A percentile compares a stretch with the other conserved stretches of the same genome.
Evolutionary conservation across 37 sponge, comb jelly and placozoan species (phyloP).

Genomic region (Theonella swinhoei): DNA sequence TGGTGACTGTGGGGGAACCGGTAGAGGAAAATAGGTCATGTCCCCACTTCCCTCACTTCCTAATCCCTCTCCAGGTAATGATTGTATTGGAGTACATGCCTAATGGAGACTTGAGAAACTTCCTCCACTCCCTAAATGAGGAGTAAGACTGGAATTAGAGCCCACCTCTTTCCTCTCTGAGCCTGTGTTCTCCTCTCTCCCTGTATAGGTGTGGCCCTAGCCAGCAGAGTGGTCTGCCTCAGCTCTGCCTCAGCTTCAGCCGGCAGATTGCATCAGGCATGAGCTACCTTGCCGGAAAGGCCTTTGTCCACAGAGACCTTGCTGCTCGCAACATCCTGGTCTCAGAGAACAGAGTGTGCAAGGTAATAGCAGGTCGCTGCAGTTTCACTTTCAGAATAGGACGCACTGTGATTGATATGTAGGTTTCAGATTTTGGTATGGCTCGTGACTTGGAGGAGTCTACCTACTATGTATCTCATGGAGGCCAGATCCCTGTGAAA

Average conservation of each 20-base stretch:
- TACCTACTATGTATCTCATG: slow-evolving; percentile 24
- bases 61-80: slow-evolving; percentile 74
- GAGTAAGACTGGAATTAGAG: slow-evolving; percentile 11
- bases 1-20: slow-evolving; percentile 65
- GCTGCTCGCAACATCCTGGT: slow-evolving; percentile 7
- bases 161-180: neutral
- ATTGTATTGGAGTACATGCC: slow-evolving; percentile 71
- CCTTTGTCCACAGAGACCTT: slow-evolving; percentile 3
- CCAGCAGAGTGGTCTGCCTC: neutral
- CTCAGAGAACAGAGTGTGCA: neutral
- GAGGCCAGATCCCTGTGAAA: slow-evolving; percentile 57
- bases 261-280: slow-evolving; percentile 1
- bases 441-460: slow-evolving; percentile 42
- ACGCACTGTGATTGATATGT: neutral
- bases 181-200: neutral
- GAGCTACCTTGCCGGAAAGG: slow-evolving; percentile 2
- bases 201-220: neutral
- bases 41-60: no score
- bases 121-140: slow-evolving; percentile 14
- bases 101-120: slow-evolving; percentile 61
- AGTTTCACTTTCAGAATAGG: neutral
- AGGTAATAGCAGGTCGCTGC: no score
- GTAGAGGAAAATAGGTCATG: slow-evolving; percentile 4
- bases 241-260: neutral
- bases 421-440: slow-evolving; percentile 73